Percentiles rank a stretch among this genome's conserved stretches.
Evolutionary conservation across 2,113 vertebrate genomes (phyloP).

Genomic region (Erpornis zantholeuca): DNA sequence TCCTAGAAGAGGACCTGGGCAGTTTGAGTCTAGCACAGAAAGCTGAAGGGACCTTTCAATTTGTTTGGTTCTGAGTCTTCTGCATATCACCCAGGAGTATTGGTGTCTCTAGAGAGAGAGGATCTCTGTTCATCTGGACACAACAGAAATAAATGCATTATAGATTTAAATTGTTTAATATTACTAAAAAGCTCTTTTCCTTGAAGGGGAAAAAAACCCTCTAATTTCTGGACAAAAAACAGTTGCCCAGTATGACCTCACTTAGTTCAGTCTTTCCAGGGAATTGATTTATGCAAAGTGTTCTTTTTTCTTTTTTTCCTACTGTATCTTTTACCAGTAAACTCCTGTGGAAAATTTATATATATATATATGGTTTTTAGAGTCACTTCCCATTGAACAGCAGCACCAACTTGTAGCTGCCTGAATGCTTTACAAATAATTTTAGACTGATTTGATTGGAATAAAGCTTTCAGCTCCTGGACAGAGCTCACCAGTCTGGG

Average conservation of each 20-base stretch:
- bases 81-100: background rate
- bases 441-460: background rate
- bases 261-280: background rate
- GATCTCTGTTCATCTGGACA: background rate
- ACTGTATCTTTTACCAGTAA: background rate
- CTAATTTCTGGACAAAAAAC: background rate
- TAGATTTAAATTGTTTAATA: background rate
- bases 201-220: background rate
- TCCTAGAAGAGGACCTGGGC: fast-evolving
- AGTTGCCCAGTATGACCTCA: background rate
- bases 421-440: background rate
- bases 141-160: background rate
- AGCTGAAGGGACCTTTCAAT: background rate
- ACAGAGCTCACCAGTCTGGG: fast-evolving
- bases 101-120: background rate
- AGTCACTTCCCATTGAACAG: background rate
- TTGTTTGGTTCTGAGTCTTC: background rate
- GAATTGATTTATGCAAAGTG: background rate
- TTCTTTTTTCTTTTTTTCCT: background rate
- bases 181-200: background rate
- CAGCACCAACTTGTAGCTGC: background rate
- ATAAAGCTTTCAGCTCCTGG: background rate
- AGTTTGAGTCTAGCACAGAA: background rate
- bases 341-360: background rate
- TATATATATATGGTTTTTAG: background rate